Evolutionary conservation across 2,888 invertebrate species (phyloP).

Genomic region (Carabus problematicus): DNA sequence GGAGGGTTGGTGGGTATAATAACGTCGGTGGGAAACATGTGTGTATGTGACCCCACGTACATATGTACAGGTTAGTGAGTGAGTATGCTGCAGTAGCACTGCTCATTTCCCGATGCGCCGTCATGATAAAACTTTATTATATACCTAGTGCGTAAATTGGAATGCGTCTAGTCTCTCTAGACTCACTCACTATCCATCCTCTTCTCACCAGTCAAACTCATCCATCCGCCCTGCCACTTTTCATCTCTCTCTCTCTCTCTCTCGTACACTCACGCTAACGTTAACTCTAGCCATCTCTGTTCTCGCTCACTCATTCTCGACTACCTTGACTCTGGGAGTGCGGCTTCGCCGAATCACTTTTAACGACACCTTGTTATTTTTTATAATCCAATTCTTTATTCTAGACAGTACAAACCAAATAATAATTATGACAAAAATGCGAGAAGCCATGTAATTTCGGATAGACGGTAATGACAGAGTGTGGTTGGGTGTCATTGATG

Average conservation of each 20-base stretch:
- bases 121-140: constrained; percentile 15
- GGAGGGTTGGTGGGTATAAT: constrained; percentile 8
- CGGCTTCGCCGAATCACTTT: constrained; percentile 41
- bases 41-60: neutral
- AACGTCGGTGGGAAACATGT: neutral
- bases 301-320: neutral
- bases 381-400: constrained; percentile 51
- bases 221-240: neutral
- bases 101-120: constrained; percentile 1
- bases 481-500: constrained; percentile 55
- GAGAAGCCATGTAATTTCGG: constrained; percentile 55
- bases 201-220: neutral
- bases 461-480: constrained; percentile 55
- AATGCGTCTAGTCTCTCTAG: constrained; percentile 12
- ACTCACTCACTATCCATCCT: constrained; percentile 1
- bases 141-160: constrained; percentile 13
- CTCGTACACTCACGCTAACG: too few relatives aligned
- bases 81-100: neutral
- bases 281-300: neutral
- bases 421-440: constrained; percentile 58
- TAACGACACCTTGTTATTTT: constrained; percentile 54
- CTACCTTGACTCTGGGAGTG: neutral
- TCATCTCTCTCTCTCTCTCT: constrained; percentile 2
- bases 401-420: constrained; percentile 55
- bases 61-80: neutral